A percentile compares a stretch with the other conserved stretches of the same genome.
Conservation (phyloP, 2,888 invertebrate species). For the Eilema caniola region DNA sequence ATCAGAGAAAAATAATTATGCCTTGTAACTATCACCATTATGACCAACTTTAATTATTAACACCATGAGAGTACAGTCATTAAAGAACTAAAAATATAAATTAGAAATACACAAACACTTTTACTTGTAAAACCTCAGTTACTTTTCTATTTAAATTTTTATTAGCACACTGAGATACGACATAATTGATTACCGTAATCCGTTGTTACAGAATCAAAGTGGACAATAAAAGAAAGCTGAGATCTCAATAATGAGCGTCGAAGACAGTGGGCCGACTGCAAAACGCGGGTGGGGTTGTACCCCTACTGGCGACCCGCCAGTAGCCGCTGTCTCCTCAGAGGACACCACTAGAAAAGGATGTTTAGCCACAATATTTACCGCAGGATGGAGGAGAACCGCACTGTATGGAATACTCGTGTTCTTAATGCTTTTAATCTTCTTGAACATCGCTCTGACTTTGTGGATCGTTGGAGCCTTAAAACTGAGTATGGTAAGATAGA, state of each 20-base stretch:
- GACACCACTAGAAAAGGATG: conserved; percentile 57
- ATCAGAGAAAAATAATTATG: background rate
- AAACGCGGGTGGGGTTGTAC: conserved; percentile 81
- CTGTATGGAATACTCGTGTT: conserved; percentile 95
- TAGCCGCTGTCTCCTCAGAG: conserved; percentile 53
- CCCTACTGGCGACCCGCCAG: conserved; percentile 74
- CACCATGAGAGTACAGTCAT: no score
- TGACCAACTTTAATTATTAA: no score
- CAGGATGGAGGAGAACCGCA: conserved; percentile 97
- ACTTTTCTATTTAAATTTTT: no score
- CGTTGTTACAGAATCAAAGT: conserved; percentile 64
- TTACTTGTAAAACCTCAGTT: no score
- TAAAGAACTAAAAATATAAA: no score
- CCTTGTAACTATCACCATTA: background rate
- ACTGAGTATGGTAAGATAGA: conserved; percentile 93
- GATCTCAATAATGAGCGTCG: conserved; percentile 60
- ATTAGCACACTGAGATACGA: no score
- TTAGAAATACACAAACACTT: no score
- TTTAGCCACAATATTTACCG: conserved; percentile 63
- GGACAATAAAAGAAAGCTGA: conserved; percentile 15
- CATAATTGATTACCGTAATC: conserved; percentile 52
- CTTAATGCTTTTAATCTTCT: conserved; percentile 94
- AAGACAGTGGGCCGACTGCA: conserved; percentile 61
- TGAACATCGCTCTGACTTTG: conserved; percentile 97
- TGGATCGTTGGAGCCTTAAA: conserved; percentile 98